phyloP scores from a whole-genome alignment of 1,140 invertebrate genomes.

The Zeugodacus cucurbitae region DNA sequence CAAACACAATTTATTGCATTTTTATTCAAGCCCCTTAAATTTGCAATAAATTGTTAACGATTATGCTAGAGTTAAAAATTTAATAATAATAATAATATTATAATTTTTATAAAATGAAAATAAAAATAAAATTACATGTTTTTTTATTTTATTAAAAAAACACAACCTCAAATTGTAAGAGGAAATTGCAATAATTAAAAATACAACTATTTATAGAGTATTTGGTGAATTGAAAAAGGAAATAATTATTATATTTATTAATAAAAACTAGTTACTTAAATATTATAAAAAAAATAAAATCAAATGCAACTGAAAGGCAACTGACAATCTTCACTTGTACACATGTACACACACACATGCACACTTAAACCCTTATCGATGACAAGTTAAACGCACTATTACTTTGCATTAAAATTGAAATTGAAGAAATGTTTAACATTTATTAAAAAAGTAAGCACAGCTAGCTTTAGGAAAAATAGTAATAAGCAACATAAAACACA shows the following conservation, averaged over 20 bases:
- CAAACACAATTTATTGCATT: slow-evolving; percentile 45
- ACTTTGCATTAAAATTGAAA: too few relatives aligned
- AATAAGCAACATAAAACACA: too few relatives aligned
- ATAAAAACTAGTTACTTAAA: neutral
- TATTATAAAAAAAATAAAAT: neutral
- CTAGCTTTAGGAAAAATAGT: too few relatives aligned
- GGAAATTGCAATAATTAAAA: neutral
- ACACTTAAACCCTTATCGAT: neutral
- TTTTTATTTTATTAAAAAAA: slow-evolving; percentile 52
- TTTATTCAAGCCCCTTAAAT: slow-evolving; percentile 42
- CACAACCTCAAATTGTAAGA: neutral
- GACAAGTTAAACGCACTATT: too few relatives aligned
- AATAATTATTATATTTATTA: slow-evolving; percentile 1
- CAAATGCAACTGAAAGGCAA: neutral
- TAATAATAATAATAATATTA: slow-evolving; percentile 45
- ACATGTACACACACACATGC: neutral
- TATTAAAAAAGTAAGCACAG: too few relatives aligned
- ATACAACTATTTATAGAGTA: neutral
- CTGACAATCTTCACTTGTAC: slow-evolving; percentile 4
- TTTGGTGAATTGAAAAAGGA: slow-evolving; percentile 27
- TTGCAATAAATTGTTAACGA: slow-evolving; percentile 46
- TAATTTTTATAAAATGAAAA: neutral
- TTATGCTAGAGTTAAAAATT: slow-evolving; percentile 46
- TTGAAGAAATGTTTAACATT: too few relatives aligned
- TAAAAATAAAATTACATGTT: too few relatives aligned